Evolutionary conservation across 2,113 vertebrate species (phyloP), one percentile per base, ranked within the genome.

Genomic region (Diglossa brunneiventris): DNA sequence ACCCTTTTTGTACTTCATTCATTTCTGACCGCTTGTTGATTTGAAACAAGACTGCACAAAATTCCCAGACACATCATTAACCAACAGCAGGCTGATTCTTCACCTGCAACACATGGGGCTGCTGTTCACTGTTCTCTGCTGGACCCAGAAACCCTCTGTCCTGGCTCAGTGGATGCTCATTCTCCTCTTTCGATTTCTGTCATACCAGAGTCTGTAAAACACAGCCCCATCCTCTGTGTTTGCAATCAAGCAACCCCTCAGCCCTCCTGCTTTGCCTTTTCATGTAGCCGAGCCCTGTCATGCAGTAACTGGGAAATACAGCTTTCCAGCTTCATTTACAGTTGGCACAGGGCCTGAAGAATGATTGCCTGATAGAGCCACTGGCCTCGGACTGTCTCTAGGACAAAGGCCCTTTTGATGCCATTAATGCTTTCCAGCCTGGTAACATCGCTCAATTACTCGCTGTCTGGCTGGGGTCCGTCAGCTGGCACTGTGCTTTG

Each of bases 391-490:
- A 74, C 47, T 13, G 2, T 50, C 87, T 59, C 9, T 0, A 63
- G 75, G 75, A 95, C 79, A 91, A 95, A 95, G 63, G 30, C 27
- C 20, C 64, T 93, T 91, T 94, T 93, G 72, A 95, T 76, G n/a
- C 31, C 44, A 41, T 44, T 62, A 80, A 63, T n/a, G 35, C 63
- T 85, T 66, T 63, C 62, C 87, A 92, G 75, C 58, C 52, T 76
- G 63, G 81, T 42, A 75, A 31, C 1, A 0, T 18, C 2, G 1
- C 50, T 83, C 75, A 50, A 31, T 64, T 85, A 79, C 58, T 76
- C 0, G 2, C 61, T 92, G 75, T 74, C 53, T 49, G 77, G 55
- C 84, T 42, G 52, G 31, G 11, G 26, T 69, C 83, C 0, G 0
- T 76, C 77, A 72, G 81, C 44, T 33, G n/a, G 61, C 0, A 0